phyloP scores from a whole-genome alignment of 64 coral and sea anemone species.

The Trachythela sp. region DNA sequence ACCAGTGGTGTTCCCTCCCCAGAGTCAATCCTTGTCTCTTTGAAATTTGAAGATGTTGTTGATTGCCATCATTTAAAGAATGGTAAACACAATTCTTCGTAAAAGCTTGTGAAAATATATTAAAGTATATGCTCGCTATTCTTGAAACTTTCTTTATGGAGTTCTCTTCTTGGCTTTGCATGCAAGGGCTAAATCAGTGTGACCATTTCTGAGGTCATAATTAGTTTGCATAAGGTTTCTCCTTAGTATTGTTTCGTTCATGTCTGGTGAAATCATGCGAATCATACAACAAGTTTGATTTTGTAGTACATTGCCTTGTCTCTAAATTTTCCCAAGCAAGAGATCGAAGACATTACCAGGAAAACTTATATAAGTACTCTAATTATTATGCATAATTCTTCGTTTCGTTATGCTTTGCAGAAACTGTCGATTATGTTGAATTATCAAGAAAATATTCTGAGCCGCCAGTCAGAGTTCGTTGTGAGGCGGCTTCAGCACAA shows the following conservation, averaged over 20 bases:
- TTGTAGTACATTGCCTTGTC: too few relatives aligned
- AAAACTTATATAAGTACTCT: not conserved
- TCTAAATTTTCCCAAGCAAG: too few relatives aligned
- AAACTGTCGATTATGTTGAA: not conserved
- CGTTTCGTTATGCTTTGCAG: not conserved
- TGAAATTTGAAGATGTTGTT: slow-evolving; percentile 71
- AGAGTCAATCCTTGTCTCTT: slow-evolving; percentile 73
- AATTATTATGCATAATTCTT: not conserved
- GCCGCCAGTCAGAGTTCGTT: slow-evolving; percentile 10
- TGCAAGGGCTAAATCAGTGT: too few relatives aligned
- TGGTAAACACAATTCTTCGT: slow-evolving; percentile 58
- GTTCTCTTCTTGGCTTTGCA: too few relatives aligned
- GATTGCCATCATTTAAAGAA: slow-evolving; percentile 75
- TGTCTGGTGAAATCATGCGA: too few relatives aligned
- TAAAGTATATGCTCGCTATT: too few relatives aligned
- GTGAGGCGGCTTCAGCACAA: not conserved
- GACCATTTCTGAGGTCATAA: too few relatives aligned
- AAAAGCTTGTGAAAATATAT: too few relatives aligned
- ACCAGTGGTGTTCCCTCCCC: slow-evolving; percentile 89
- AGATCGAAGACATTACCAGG: not conserved
- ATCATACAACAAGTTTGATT: too few relatives aligned
- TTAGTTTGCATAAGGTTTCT: too few relatives aligned
- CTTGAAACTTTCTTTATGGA: too few relatives aligned
- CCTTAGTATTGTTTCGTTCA: too few relatives aligned
- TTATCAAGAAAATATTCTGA: not conserved